Base-by-base conservation (phyloP, 2,113 vertebrate species). In the Cyprinodon tularosa region DNA sequence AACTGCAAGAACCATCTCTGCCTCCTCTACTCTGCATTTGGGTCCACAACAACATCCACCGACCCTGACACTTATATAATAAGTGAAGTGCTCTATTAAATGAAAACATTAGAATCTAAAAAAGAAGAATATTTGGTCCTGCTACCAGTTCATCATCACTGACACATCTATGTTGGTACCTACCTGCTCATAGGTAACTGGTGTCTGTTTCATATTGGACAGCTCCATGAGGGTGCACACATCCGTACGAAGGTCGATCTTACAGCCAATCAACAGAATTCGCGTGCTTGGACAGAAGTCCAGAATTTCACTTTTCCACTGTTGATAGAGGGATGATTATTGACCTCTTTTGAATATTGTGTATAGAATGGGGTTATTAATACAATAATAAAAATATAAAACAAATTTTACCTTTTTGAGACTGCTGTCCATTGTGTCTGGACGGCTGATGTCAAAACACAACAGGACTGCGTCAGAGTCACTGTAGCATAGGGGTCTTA, bases 401-500 rank as follows among this genome's bases (percentile, higher is more conserved):
- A n/a, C 61, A 62, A 17, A 4, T 15, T 3, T 88, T 86, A 98
- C 97, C 96, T 99, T 98, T 88, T 98, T 98, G 80, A 97, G 90
- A 0, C 96, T 96, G 3, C 96, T 95, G 79, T 99, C 97, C 75
- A 98, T 94, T 38, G 95, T 97, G 89, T 98, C 97, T 0, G 97
- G 97, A 1, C 96, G 96, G 84, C 97, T 97, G 92, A 98, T 91
- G 77, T 99, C 97, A n/a, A 99, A 98, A 90, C 97, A 99, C 44
- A 98, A 92, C 83, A 99, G 90, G 29, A 98, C 96, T 0, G 97
- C 97, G 0, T 99, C 97, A 0, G 97, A 98, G 88, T 98, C 97
- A 0, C 97, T 98, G 92, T 99, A 99, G 95, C 97, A 99, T 14
- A 99, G 95, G 11, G 97, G 97, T 29, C 97, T 95, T 76, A 99